These are phyloP conservation scores for Spatulosminthurus flaviceps DNA, from an alignment of 2,888 invertebrate species.

Conservation along the genomic window DNA sequence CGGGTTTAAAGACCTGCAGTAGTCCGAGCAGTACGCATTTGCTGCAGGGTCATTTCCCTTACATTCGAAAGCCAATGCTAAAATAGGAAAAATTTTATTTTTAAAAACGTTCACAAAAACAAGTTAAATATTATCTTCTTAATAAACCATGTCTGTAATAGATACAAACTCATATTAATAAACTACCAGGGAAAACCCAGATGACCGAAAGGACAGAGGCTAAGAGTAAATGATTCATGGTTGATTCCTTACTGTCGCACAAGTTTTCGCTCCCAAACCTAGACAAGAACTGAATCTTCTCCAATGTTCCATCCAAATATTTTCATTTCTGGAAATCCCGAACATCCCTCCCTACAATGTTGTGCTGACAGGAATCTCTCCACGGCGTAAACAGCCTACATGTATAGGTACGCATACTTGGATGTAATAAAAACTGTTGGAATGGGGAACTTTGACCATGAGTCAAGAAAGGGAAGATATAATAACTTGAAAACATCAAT, in stretches of 20 bases:
- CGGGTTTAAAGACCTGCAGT: slow-evolving; percentile 52
- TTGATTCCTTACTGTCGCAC: neutral
- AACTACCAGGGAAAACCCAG: too few species aligned
- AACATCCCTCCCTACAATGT: neutral
- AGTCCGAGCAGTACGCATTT: slow-evolving; percentile 48
- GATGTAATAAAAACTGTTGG: neutral
- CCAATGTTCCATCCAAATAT: neutral
- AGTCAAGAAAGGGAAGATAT: neutral
- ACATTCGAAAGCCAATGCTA: slow-evolving; percentile 32
- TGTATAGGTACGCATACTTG: neutral
- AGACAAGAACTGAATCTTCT: neutral
- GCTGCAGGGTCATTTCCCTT: slow-evolving; percentile 10
- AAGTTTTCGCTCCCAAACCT: neutral
- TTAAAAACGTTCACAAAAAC: too few species aligned
- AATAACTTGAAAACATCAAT: neutral
- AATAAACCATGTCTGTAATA: too few species aligned
- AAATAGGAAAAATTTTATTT: neutral
- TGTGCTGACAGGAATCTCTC: neutral
- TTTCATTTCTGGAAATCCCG: slow-evolving; percentile 9
- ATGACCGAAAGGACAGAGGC: neutral
- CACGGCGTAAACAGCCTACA: neutral
- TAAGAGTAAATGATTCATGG: neutral
- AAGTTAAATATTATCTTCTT: too few species aligned
- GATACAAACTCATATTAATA: too few species aligned
- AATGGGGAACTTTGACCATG: neutral